These are phyloP conservation scores for Sciaenops ocellatus DNA, from an alignment of 2,797 vertebrate species.

Conservation along the genomic window DNA sequence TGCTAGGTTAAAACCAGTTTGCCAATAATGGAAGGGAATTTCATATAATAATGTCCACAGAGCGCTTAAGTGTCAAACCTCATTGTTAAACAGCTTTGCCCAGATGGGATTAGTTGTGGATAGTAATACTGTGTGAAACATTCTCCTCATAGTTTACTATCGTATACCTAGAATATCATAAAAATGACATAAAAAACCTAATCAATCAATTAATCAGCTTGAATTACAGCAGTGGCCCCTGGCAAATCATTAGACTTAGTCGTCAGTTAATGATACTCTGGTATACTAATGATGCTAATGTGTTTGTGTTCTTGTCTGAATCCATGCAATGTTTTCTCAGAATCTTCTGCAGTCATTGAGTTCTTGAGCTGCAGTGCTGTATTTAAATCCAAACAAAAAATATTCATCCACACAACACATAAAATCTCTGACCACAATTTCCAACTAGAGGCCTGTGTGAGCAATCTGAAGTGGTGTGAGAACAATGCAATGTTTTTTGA, in stretches of 20 bases:
- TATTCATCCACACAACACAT: not conserved
- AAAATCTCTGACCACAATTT: not conserved
- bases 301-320: not conserved
- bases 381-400: not conserved
- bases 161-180: not conserved
- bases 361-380: not conserved
- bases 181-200: not conserved
- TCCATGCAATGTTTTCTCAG: not conserved
- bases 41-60: not conserved
- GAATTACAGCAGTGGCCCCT: not conserved
- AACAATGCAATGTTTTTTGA: not conserved
- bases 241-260: not conserved
- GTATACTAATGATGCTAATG: not conserved
- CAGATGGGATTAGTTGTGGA: not conserved
- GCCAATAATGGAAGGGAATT: not conserved
- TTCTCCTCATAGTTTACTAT: not conserved
- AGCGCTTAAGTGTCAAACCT: not conserved
- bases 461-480: not conserved
- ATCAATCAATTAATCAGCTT: not conserved
- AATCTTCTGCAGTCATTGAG: not conserved
- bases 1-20: not conserved
- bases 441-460: not conserved
- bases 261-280: not conserved
- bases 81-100: constrained; percentile 1
- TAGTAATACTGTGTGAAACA: not conserved